These are phyloP conservation scores for Muraenolepis orangiensis DNA, from an alignment of 2,797 vertebrate genomes.

Conservation along the genomic window DNA sequence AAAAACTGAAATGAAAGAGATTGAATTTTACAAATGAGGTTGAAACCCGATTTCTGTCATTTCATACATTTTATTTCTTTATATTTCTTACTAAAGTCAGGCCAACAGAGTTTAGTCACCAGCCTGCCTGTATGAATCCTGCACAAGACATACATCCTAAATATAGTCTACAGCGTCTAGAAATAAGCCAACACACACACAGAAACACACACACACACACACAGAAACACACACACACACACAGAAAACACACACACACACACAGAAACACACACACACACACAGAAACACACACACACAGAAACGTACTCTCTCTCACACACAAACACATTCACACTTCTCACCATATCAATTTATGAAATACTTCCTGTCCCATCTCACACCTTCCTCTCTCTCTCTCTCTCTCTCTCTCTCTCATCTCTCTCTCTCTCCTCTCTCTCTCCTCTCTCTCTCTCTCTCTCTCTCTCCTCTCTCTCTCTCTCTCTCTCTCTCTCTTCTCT, in stretches of 20 bases:
- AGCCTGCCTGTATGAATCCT: neutral
- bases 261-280: conserved; percentile 15
- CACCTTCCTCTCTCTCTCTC: conserved; percentile 8
- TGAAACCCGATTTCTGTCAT: neutral
- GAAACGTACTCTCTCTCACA: conserved; percentile 6
- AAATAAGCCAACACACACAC: neutral
- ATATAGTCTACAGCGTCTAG: neutral
- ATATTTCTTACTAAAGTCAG: neutral
- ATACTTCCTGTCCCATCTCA: neutral
- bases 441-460: conserved; percentile 14
- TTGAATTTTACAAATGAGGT: conserved; percentile 25
- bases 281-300: conserved; percentile 1
- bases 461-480: conserved; percentile 5
- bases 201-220: no score
- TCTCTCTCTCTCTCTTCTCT: neutral
- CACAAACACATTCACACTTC: no score
- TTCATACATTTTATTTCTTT: neutral
- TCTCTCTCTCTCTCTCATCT: no score
- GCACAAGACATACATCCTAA: neutral
- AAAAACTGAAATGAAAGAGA: neutral
- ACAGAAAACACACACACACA: conserved; percentile 4
- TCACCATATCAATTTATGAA: no score
- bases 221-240: neutral
- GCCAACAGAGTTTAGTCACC: neutral
- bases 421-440: conserved; percentile 12